A percentile compares a stretch with the other conserved stretches of the same genome.
These are phyloP conservation scores for Villa cingulata DNA, from an alignment of 2,888 invertebrate genomes.

Conservation along the genomic window DNA sequence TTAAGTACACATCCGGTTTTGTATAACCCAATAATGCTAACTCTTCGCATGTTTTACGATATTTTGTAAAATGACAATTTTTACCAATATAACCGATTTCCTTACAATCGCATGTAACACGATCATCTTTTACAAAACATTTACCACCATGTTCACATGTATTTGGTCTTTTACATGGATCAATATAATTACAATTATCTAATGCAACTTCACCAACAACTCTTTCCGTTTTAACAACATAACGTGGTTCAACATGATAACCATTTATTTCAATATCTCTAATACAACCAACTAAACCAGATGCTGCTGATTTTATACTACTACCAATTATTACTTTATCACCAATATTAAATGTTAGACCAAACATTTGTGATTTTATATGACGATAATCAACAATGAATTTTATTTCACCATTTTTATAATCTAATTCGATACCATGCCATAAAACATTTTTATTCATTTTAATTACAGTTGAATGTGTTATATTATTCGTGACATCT, in stretches of 20 bases:
- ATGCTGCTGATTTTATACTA: constrained; percentile 55
- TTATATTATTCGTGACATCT: constrained; percentile 60
- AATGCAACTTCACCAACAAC: constrained; percentile 80
- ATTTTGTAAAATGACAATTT: constrained; percentile 88
- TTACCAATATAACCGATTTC: constrained; percentile 85
- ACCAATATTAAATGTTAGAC: constrained; percentile 51
- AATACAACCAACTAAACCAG: constrained; percentile 84
- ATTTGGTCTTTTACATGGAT: constrained; percentile 77
- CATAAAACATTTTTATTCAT: constrained; percentile 66
- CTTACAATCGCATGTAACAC: constrained; percentile 78
- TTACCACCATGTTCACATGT: constrained; percentile 87
- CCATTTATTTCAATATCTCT: constrained; percentile 77
- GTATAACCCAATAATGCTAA: constrained; percentile 76
- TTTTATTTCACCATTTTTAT: constrained; percentile 57
- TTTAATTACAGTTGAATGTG: constrained; percentile 65
- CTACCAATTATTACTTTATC: constrained; percentile 67
- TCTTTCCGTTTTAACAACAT: constrained; percentile 66
- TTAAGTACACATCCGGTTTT: constrained; percentile 78
- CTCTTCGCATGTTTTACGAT: constrained; percentile 85
- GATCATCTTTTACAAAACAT: constrained; percentile 78
- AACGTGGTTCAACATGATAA: constrained; percentile 62
- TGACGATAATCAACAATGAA: constrained; percentile 63
- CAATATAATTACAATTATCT: constrained; percentile 79
- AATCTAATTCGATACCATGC: constrained; percentile 70
- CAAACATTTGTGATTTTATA: constrained; percentile 53